Evolutionary conservation across 1,140 invertebrate genomes (phyloP).

Genomic region (Brachionus manjavacas): DNA sequence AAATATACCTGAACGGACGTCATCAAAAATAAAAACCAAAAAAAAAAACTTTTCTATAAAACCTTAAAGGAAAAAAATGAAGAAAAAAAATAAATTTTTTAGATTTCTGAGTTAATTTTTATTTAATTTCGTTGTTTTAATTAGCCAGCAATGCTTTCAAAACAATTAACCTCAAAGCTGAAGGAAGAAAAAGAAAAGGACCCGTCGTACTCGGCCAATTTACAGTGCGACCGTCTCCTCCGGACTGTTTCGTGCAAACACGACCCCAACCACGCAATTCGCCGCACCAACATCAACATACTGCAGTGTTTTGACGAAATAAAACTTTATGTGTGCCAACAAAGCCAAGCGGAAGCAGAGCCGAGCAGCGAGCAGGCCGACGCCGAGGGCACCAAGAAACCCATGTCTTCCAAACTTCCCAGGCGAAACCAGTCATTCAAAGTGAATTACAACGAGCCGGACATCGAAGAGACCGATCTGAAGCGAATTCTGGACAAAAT

Average conservation of each 20-base stretch:
- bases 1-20: background rate
- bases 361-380: no score
- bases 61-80: background rate
- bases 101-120: background rate
- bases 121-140: background rate
- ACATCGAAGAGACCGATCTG: constrained; percentile 17
- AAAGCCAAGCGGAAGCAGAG: background rate
- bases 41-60: background rate
- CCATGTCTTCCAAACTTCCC: background rate
- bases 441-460: background rate
- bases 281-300: background rate
- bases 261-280: constrained; percentile 20
- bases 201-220: constrained; percentile 3
- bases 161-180: constrained; percentile 18
- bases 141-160: constrained; percentile 20
- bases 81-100: background rate
- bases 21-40: background rate
- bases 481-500: background rate
- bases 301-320: constrained; percentile 15
- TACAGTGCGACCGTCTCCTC: constrained; percentile 30
- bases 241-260: constrained; percentile 30
- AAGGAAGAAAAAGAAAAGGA: constrained; percentile 42
- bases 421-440: constrained; percentile 4
- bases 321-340: constrained; percentile 1
- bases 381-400: background rate